Conservation (phyloP, 1,140 invertebrate genomes). For the Drosophila kikkawai region DNA sequence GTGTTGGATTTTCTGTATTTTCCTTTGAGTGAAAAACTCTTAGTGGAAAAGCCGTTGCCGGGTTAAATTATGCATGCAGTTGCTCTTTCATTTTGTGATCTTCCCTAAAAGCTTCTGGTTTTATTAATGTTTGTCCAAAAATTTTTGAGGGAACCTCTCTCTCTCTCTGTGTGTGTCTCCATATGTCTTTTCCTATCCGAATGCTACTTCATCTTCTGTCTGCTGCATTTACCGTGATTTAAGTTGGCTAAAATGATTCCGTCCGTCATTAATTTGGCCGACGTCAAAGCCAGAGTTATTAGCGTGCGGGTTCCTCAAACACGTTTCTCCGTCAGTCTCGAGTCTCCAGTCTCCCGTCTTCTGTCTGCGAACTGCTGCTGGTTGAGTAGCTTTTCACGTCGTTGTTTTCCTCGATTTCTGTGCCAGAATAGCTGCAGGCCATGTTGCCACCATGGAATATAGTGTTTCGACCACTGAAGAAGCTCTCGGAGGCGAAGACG, state of each 20-base stretch:
- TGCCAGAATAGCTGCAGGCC: slow-evolving; percentile 66
- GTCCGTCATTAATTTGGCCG: slow-evolving; percentile 73
- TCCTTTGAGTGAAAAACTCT: slow-evolving; percentile 65
- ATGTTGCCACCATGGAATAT: slow-evolving; percentile 48
- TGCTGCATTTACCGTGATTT: slow-evolving; percentile 56
- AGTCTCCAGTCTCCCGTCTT: neutral
- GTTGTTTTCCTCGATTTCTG: slow-evolving; percentile 36
- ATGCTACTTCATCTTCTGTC: slow-evolving; percentile 39
- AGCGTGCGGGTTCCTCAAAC: slow-evolving; percentile 74
- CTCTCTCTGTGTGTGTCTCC: neutral
- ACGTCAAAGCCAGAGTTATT: slow-evolving; percentile 78
- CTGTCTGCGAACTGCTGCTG: slow-evolving; percentile 16
- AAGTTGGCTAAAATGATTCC: slow-evolving; percentile 80
- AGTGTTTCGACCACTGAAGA: slow-evolving; percentile 61
- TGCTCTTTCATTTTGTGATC: slow-evolving; percentile 18
- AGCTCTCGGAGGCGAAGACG: slow-evolving; percentile 57
- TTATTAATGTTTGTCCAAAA: slow-evolving; percentile 81
- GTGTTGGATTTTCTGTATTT: slow-evolving; percentile 2
- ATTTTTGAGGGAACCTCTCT: slow-evolving; percentile 56
- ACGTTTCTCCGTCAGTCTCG: slow-evolving; percentile 56
- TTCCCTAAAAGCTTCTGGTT: slow-evolving; percentile 71
- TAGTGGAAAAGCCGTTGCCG: slow-evolving; percentile 67
- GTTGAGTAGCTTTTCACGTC: slow-evolving; percentile 48
- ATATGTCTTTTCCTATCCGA: slow-evolving; percentile 8
- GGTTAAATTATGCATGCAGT: slow-evolving; percentile 76